These are phyloP conservation scores for Anguilla anguilla DNA, from an alignment of 2,797 vertebrate species.

Conservation along the genomic window DNA sequence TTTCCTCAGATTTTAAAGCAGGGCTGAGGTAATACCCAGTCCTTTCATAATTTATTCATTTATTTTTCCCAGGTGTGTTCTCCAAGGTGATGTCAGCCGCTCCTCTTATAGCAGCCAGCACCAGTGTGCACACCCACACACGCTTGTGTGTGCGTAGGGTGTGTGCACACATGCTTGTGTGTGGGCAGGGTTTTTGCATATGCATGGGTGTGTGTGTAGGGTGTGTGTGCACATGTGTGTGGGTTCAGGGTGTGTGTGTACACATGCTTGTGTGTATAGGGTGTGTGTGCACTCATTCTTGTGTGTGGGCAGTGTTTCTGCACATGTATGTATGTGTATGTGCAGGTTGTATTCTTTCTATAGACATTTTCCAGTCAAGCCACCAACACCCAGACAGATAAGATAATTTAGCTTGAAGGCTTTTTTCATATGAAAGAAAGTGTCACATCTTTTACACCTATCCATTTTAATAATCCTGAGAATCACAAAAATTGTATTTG, in stretches of 20 bases:
- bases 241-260: background rate
- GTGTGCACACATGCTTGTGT: background rate
- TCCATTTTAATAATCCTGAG: background rate
- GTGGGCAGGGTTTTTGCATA: background rate
- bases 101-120: background rate
- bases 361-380: too few relatives aligned
- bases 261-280: background rate
- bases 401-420: background rate
- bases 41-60: background rate
- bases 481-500: background rate
- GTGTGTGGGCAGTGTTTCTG: background rate
- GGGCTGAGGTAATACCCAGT: background rate
- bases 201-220: background rate
- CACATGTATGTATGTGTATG: background rate
- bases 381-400: too few relatives aligned
- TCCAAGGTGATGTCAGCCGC: slow-evolving; percentile 13
- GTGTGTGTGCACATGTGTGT: background rate
- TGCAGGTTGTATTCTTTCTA: background rate
- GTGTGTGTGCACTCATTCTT: background rate
- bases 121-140: background rate
- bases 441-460: background rate
- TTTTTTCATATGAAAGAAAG: background rate
- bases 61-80: slow-evolving; percentile 23
- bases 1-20: background rate
- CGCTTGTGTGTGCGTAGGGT: background rate